These are phyloP conservation scores for Musca domestica DNA, from an alignment of 1,140 invertebrate species.

Conservation along the genomic window DNA sequence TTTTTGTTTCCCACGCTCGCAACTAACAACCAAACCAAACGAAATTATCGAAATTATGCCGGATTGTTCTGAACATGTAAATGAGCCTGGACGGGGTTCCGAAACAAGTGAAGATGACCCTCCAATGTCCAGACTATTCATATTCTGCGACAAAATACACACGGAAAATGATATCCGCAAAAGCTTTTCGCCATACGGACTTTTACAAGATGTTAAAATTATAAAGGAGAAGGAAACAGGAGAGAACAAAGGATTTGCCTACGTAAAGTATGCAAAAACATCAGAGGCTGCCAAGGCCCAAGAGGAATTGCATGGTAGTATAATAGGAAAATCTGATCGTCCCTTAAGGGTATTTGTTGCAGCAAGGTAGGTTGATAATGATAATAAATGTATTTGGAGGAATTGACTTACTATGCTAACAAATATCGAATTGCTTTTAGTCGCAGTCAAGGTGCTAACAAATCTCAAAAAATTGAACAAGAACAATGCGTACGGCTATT, in stretches of 20 bases:
- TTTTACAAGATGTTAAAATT: slow-evolving; percentile 84
- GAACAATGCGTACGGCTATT: slow-evolving; percentile 85
- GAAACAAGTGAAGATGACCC: slow-evolving; percentile 63
- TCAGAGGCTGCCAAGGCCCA: slow-evolving; percentile 82
- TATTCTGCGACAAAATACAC: slow-evolving; percentile 79
- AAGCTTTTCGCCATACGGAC: slow-evolving; percentile 77
- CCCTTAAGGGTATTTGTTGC: slow-evolving; percentile 89
- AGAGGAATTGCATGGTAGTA: slow-evolving; percentile 83
- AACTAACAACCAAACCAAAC: too few relatives aligned
- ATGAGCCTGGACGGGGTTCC: slow-evolving; percentile 30
- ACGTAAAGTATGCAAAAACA: slow-evolving; percentile 82
- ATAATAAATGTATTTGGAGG: background rate
- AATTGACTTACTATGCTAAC: background rate
- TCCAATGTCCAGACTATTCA: slow-evolving; percentile 80
- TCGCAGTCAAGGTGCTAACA: slow-evolving; percentile 74
- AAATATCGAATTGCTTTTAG: slow-evolving; percentile 51
- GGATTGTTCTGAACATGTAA: too few relatives aligned
- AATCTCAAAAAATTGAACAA: slow-evolving; percentile 71
- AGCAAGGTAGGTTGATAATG: slow-evolving; percentile 71
- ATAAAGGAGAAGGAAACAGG: slow-evolving; percentile 81
- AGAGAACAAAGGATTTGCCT: slow-evolving; percentile 80
- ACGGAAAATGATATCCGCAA: slow-evolving; percentile 77
- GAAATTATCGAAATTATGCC: too few relatives aligned
- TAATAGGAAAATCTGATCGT: slow-evolving; percentile 68
- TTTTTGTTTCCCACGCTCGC: too few relatives aligned